Evolutionary conservation across 1,140 invertebrate genomes (phyloP), one percentile per base, ranked within the genome.

Genomic region (Micrasema longulum): DNA sequence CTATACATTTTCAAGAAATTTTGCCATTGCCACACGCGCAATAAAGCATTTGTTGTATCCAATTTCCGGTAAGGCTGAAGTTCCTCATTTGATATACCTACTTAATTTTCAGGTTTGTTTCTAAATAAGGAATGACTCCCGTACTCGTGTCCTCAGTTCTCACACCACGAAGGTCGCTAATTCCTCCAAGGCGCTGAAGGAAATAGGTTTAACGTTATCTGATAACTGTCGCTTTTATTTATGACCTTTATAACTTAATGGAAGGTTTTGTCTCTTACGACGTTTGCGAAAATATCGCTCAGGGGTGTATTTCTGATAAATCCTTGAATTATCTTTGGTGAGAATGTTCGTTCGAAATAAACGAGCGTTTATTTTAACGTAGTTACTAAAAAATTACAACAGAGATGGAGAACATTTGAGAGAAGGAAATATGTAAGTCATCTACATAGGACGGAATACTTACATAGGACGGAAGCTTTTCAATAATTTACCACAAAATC

Each of bases 211-310:
- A 36, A 36, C 26, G n/a, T 35, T 57, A 57, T 57, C 53, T 35
- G 53, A 57, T 57, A 35, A 57, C 23, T 57, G 53, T 57, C 53
- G 20, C 53, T 20, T 35, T 57, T 57, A 57, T 57, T 57, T 57
- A 57, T 57, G 53, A 57, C 31, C 53, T n/a, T n/a, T n/a, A 14
- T 14, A 36, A 31, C 26, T 36, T 57, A 36, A 36, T 23, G 48
- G 53, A 57, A 57, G 22, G 26, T 7, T 57, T 57, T 36, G 53
- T 57, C 14, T 57, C 14, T 57, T 35, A 31, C 10, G 26, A n/a
- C n/a, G n/a, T n/a, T n/a, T 36, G 35, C 16, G 16, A 53, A 10
- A 31, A 53, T n/a, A 23, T 53, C 31, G 53, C 10, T 18, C 9
- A n/a, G n/a, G 48, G 6, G 48, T 20, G 14, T 52, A 12, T n/a